These are phyloP conservation scores for Medauroidea extradentata DNA, from an alignment of 1,140 invertebrate genomes.

Conservation along the genomic window DNA sequence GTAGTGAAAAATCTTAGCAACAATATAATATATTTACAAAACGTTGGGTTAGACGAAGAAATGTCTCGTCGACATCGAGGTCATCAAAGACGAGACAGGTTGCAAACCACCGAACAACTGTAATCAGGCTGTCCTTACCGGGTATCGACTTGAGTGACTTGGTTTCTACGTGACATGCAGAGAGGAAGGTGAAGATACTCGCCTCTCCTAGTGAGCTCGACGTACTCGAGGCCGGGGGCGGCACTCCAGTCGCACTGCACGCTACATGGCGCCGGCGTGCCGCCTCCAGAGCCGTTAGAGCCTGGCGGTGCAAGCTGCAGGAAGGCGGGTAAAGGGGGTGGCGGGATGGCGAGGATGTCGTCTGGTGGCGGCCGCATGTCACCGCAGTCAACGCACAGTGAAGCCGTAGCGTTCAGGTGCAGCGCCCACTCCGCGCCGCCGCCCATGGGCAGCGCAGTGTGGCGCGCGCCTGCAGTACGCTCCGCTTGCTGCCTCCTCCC, in stretches of 20 bases:
- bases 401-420: conserved; percentile 7
- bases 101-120: no score
- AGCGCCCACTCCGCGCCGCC: conserved; percentile 3
- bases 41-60: no score
- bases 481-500: no score
- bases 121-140: no score
- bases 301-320: conserved; percentile 22
- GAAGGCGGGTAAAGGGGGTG: conserved; percentile 35
- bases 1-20: no score
- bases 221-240: conserved; percentile 28
- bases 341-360: conserved; percentile 33
- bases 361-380: conserved; percentile 33
- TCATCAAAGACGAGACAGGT: no score
- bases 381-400: conserved; percentile 7
- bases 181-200: no score
- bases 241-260: conserved; percentile 32
- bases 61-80: no score
- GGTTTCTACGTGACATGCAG: no score
- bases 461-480: no score
- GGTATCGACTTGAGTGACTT: no score
- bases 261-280: conserved; percentile 18
- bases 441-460: neutral
- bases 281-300: neutral
- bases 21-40: no score
- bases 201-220: conserved; percentile 30